Conservation (phyloP, 2,888 invertebrate genomes). For the Nowickia ferox region DNA sequence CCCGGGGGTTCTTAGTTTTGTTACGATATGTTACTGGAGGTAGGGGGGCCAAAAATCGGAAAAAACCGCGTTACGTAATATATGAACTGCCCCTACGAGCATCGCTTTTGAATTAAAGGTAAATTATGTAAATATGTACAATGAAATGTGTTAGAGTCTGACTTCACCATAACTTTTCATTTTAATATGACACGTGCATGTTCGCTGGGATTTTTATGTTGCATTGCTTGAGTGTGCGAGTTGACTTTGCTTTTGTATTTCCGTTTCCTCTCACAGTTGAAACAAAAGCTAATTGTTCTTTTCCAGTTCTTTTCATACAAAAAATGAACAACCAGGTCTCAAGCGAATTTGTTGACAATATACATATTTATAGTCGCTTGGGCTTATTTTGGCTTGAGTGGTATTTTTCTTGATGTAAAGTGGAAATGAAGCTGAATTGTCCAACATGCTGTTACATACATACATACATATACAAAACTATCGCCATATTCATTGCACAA, state of each 20-base stretch:
- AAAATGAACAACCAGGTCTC: background rate
- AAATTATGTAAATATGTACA: too few species aligned
- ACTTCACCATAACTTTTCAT: background rate
- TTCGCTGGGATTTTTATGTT: background rate
- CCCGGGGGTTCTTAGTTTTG: too few species aligned
- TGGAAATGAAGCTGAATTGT: too few species aligned
- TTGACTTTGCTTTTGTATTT: background rate
- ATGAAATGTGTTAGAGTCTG: too few species aligned
- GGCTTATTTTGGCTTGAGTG: background rate
- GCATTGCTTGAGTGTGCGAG: background rate
- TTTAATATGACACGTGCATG: background rate
- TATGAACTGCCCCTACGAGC: too few species aligned
- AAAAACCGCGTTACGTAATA: too few species aligned
- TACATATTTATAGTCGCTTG: background rate
- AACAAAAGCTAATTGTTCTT: slow-evolving; percentile 28
- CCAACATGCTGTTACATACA: too few species aligned
- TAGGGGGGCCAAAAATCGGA: too few species aligned
- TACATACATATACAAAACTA: too few species aligned
- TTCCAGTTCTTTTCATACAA: slow-evolving; percentile 1
- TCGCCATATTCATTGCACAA: background rate
- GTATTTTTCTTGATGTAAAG: background rate
- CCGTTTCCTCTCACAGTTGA: slow-evolving; percentile 15
- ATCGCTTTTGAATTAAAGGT: too few species aligned
- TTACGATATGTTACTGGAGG: too few species aligned
- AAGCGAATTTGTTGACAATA: background rate